Evolutionary conservation across 2,888 invertebrate species (phyloP).

Genomic region (Acleris cristana): DNA sequence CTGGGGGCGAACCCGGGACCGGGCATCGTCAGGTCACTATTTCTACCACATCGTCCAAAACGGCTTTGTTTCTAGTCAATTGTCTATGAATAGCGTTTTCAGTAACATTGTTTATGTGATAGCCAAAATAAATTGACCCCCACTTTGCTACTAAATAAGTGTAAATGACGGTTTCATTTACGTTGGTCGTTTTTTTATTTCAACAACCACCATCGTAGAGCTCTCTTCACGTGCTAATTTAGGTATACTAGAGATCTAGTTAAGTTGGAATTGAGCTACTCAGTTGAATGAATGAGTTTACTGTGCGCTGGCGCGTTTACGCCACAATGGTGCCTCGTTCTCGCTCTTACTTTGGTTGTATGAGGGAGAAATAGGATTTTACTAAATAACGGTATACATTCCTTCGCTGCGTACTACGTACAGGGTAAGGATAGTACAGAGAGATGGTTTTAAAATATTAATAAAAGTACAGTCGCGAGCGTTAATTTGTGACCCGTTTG

Average conservation of each 20-base stretch:
- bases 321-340: not conserved
- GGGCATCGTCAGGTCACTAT: no score
- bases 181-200: not conserved
- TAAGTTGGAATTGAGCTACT: not conserved
- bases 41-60: no score
- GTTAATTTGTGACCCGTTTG: no score
- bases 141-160: no score
- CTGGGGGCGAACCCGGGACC: no score
- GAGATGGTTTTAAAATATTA: no score
- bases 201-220: not conserved
- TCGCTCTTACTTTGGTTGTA: slow-evolving; percentile 1
- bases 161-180: not conserved
- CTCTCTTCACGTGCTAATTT: not conserved
- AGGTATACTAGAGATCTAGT: not conserved
- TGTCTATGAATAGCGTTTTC: no score
- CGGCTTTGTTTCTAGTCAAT: no score
- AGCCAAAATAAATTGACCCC: no score
- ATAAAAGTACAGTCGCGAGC: no score
- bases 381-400: slow-evolving; percentile 23
- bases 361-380: slow-evolving; percentile 1
- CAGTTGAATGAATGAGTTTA: slow-evolving; percentile 29
- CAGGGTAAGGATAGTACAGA: slow-evolving; percentile 15
- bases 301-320: slow-evolving; percentile 3
- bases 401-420: slow-evolving; percentile 31
- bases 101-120: no score